Base-by-base conservation (phyloP, 1,140 invertebrate genomes). In the Grapholita molesta region DNA sequence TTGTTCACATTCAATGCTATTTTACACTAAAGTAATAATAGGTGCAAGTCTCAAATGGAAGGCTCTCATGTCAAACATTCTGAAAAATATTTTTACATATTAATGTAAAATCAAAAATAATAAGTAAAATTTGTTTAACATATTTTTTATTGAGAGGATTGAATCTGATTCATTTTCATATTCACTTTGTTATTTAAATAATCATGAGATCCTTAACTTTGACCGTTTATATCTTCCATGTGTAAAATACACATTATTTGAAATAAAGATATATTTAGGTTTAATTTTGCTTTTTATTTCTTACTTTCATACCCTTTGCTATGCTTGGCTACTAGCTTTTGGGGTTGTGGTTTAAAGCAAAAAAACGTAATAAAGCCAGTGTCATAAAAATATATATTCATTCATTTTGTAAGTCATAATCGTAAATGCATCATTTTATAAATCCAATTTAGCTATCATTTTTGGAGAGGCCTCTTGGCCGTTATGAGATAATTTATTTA, bases 21-120 rank as follows among this genome's bases (percentile, higher is more conserved):
- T 78, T 82, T 75, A 68, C 77, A 76, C 76, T 69, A 74, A 75
- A 70, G 73, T 74, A 75, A 72, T n/a, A 32, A 78, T 78, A 82
- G 80, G 85, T 89, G 84, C 86, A 86, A 88, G 88, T 90, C 88
- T 86, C 86, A 88, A 90, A 88, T 74, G 21, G 74, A 72, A 72
- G 65, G 70, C 68, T 76, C 80, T 77, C 73, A 74, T 73, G 70
- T 74, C 71, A 78, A 72, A 71, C 66, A 74, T 82, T 74, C 68
- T 68, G 48, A 73, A 73, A 74, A 9, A 11, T 32, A 0, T 57
- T 23, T 57, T 21, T 65, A 15, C 64, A 48, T 12, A 35, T 33
- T 64, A 61, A 53, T 66, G 21, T 9, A 33, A 55, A 32, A 18
- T 21, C 18, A 55, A 30, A 68, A 64, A 15, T 69, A 57, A 23